phyloP scores from a whole-genome alignment of 1,140 invertebrate genomes.

The Pseudoatta argentina region DNA sequence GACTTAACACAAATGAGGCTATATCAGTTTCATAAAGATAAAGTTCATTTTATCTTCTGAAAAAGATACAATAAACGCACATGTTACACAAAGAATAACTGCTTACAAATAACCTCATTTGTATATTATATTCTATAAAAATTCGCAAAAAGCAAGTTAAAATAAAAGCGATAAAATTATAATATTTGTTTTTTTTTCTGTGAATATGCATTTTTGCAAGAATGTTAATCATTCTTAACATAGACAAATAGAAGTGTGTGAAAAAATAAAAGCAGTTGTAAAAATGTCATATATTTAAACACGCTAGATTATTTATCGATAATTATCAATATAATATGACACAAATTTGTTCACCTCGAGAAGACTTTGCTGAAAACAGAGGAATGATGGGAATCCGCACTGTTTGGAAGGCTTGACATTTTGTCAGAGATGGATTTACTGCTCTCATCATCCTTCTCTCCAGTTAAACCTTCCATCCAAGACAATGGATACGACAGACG shows the following conservation, averaged over 20 bases:
- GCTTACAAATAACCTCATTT: slow-evolving; percentile 60
- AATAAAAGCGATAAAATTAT: slow-evolving; percentile 54
- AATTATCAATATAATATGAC: slow-evolving; percentile 3
- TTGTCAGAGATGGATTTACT: slow-evolving; percentile 82
- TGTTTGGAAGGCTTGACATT: slow-evolving; percentile 88
- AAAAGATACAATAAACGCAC: neutral
- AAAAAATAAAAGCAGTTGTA: slow-evolving; percentile 65
- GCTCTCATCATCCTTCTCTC: slow-evolving; percentile 88
- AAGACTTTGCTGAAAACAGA: slow-evolving; percentile 96
- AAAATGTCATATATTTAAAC: slow-evolving; percentile 47
- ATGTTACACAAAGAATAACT: neutral
- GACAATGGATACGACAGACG: slow-evolving; percentile 96
- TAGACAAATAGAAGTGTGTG: slow-evolving; percentile 60
- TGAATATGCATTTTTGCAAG: slow-evolving; percentile 48
- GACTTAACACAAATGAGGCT: slow-evolving; percentile 43
- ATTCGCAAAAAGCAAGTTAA: slow-evolving; percentile 68
- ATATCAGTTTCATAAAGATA: slow-evolving; percentile 38
- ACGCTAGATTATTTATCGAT: slow-evolving; percentile 5
- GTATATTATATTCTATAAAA: slow-evolving; percentile 57
- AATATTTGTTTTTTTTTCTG: slow-evolving; percentile 13
- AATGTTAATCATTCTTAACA: slow-evolving; percentile 66
- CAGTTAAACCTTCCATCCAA: slow-evolving; percentile 95
- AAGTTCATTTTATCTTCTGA: slow-evolving; percentile 26
- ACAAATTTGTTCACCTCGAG: slow-evolving; percentile 90
- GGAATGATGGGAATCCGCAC: slow-evolving; percentile 89